A percentile compares a stretch with the other conserved stretches of the same genome.
Conservation (phyloP, 2,888 invertebrate genomes). For the Drosophila leonis region DNA sequence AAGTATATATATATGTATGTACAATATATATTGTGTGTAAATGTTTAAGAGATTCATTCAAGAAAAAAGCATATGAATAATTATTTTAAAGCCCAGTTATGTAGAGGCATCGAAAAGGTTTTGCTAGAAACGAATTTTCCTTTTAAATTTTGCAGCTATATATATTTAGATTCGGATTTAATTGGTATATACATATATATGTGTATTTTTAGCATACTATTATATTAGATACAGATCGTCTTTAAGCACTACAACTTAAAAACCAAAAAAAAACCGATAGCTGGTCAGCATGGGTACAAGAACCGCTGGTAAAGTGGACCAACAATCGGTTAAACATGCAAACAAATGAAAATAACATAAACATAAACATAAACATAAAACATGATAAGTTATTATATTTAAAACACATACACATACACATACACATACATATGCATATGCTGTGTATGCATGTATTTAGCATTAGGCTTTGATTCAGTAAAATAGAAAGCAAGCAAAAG, state of each 20-base stretch:
- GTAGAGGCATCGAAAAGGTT: conserved; percentile 73
- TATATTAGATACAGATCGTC: conserved; percentile 48
- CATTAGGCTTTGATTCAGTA: conserved; percentile 42
- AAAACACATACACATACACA: conserved; percentile 11
- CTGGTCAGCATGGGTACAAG: conserved; percentile 61
- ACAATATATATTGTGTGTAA: conserved; percentile 39
- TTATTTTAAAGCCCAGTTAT: conserved; percentile 34
- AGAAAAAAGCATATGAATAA: conserved; percentile 67
- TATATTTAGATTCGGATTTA: conserved; percentile 38
- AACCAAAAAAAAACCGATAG: conserved; percentile 63
- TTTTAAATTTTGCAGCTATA: conserved; percentile 67
- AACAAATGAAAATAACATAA: conserved; percentile 32
- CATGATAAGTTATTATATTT: conserved; percentile 28
- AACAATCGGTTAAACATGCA: conserved; percentile 78
- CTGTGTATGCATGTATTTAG: conserved; percentile 35
- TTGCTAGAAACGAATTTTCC: conserved; percentile 84
- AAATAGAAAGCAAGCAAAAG: conserved; percentile 56
- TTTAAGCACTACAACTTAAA: conserved; percentile 52
- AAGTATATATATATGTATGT: conserved; percentile 44
- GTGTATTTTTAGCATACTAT: conserved; percentile 49
- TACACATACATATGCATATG: background rate
- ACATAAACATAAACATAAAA: conserved; percentile 29
- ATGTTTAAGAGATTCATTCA: conserved; percentile 46
- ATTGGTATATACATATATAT: conserved; percentile 25
- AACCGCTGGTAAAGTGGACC: conserved; percentile 85